Evolutionary conservation across 2,888 invertebrate genomes (phyloP), one percentile per base, ranked within the genome.

Genomic region (Embidobia sp.): DNA sequence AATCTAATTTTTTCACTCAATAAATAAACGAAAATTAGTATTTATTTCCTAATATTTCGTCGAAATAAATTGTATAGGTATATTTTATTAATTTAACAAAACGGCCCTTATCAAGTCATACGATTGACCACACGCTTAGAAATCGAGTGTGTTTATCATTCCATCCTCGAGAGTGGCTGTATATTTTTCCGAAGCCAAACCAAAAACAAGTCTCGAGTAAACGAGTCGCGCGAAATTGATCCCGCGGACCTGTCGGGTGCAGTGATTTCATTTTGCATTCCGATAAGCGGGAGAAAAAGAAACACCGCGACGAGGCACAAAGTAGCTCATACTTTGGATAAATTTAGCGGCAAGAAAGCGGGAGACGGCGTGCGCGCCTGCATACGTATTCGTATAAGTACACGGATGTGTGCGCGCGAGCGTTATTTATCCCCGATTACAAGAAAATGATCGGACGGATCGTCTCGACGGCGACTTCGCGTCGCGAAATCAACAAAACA

Each of bases 301-400:
- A 57, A 57, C 72, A 55, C 48, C 48, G 66, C 37, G 63, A 15
- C 46, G 53, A 31, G 74, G 67, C 33, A 61, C 61, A 67, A 61
- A 74, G 67, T 67, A 67, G 74, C 61, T 74, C 74, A 78, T 75
- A 74, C 75, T 78, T 70, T 40, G 75, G 78, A 78, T 75, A 78
- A 78, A 78, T 78, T 75, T 78, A 78, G 78, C 74, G 53, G 18
- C 64, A 46, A 69, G 73, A 77, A 64, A 66, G 57, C 46, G 51
- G 66, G 57, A 67, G 75, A 57, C 46, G 46, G 51, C 31, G 22
- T n/a, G 46, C 46, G 18, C 48, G 19, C 26, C 46, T 37, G 51
- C 31, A 15, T n/a, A 33, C 46, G 18, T 37, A 11, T 18, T 29
- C 29, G 42, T 18, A 22, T n/a, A 11, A 3, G 49, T 27, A 10